Base-by-base conservation (phyloP, 2,888 invertebrate genomes). In the Phortica magna region DNA sequence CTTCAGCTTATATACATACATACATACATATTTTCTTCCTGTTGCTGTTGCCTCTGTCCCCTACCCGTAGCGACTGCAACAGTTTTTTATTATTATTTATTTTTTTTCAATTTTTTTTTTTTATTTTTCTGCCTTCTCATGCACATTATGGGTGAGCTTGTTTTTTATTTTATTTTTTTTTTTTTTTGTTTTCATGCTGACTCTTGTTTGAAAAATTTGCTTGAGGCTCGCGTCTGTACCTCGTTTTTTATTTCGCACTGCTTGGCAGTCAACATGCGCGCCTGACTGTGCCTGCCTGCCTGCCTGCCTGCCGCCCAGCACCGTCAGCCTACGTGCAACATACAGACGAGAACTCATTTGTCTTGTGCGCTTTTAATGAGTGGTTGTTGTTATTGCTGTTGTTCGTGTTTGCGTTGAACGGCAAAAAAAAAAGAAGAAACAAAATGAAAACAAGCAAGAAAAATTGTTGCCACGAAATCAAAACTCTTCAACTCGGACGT, bases 41-140 rank as follows among this genome's bases (percentile, higher is more conserved):
- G 75, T 53, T 75, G 59, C 41, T 71, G 53, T 42, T 68, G 59
- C 74, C 19, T 10, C 22, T 55, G 71, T n/a, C n/a, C 55, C 59
- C 39, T 73, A 31, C 17, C 74, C 70, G 14, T 73, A 74, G 74
- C n/a, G 19, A 71, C 43, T 77, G 71, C 53, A 53, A 43, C n/a
- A 55, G 65, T 19, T 5, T 72, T 65, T 73, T 72, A 43, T 22
- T 19, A 70, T 48, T 10, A 59, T 22, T 59, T 17, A 7, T 19
- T 5, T 59, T 59, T 59, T 17, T 59, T n/a, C n/a, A n/a, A n/a
- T n/a, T n/a, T 59, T 10, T 59, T 59, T 0, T 12, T 42, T 43
- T 68, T 14, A 43, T 72, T 72, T 43, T 53, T 53, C 17, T 19
- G 43, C 22, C 31, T n/a, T 17, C 55, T 55, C 55, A 17, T 17